A percentile compares a stretch with the other conserved stretches of the same genome.
These are phyloP conservation scores for Trogon surrucura DNA, from an alignment of 2,113 vertebrate species.

Conservation along the genomic window DNA sequence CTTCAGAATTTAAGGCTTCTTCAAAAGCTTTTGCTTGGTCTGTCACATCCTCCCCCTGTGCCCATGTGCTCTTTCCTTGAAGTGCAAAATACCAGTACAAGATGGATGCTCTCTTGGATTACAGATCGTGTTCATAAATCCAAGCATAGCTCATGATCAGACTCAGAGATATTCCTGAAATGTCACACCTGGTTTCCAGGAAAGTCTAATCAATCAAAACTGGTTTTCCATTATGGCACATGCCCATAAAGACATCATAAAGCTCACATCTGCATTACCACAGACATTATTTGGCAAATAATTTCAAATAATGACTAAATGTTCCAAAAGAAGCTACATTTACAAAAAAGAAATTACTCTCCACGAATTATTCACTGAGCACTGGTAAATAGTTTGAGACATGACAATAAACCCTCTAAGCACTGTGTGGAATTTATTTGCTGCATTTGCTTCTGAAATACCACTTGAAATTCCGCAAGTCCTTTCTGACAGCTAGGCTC, in stretches of 20 bases:
- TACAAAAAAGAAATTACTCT: background rate
- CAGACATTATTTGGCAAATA: background rate
- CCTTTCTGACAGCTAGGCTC: background rate
- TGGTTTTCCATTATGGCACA: background rate
- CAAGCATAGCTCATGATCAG: background rate
- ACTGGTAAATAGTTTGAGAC: background rate
- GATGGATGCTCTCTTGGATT: background rate
- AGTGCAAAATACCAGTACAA: background rate
- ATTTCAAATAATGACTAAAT: background rate
- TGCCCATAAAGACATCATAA: background rate
- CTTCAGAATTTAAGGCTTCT: background rate
- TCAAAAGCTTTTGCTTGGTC: background rate
- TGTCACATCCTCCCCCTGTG: background rate
- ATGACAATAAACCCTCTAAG: conserved; percentile 7
- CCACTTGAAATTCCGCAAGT: background rate
- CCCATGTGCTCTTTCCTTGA: background rate
- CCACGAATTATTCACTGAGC: background rate
- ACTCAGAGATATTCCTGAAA: background rate
- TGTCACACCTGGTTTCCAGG: background rate
- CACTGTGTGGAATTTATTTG: conserved; percentile 7
- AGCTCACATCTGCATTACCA: background rate
- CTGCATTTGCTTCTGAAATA: conserved; percentile 20
- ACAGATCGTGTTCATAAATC: background rate
- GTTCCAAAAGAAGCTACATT: background rate
- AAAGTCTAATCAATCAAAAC: background rate